Percentiles rank a stretch among this genome's conserved stretches.
Evolutionary conservation across 2,113 vertebrate genomes (phyloP).

Genomic region (Oreochromis aureus): DNA sequence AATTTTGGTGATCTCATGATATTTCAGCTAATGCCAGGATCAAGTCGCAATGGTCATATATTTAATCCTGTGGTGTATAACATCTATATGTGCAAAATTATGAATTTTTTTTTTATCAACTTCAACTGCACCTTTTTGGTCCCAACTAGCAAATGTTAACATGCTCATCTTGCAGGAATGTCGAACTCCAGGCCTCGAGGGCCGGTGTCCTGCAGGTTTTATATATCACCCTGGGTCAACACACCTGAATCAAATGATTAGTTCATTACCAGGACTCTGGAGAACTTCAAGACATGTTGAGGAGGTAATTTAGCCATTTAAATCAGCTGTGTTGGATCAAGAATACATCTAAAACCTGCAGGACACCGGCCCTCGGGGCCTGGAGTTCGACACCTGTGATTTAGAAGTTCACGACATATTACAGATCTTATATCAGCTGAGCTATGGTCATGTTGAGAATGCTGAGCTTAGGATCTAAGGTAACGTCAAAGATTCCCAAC

Average conservation of each 20-base stretch:
- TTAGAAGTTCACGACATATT: neutral
- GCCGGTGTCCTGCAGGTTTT: fast-evolving
- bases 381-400: neutral
- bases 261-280: neutral
- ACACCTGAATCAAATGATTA: neutral
- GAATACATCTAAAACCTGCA: neutral
- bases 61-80: neutral
- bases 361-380: neutral
- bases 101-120: fast-evolving
- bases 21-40: neutral
- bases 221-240: fast-evolving
- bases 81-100: neutral
- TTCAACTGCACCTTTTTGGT: neutral
- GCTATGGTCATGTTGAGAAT: neutral
- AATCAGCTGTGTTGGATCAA: neutral
- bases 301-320: neutral
- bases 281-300: neutral
- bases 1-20: neutral
- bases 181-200: neutral
- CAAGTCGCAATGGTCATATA: neutral
- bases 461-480: neutral
- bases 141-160: neutral
- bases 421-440: neutral
- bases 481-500: neutral
- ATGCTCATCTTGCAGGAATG: neutral